A percentile compares a stretch with the other conserved stretches of the same genome.
Evolutionary conservation across 2,888 invertebrate genomes (phyloP).

Genomic region (Mystacides longicornis): DNA sequence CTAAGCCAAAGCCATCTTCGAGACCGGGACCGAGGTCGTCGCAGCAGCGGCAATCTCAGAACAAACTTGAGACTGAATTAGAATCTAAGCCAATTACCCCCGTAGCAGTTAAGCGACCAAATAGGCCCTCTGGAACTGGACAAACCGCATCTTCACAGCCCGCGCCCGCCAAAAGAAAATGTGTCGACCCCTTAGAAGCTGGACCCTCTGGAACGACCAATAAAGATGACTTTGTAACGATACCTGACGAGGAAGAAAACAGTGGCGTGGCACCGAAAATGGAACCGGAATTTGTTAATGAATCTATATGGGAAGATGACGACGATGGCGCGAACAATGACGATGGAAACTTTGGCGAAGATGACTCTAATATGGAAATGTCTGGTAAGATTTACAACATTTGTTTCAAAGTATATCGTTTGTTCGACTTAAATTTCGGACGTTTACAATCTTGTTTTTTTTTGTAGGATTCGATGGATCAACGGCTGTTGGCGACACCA

Average conservation of each 20-base stretch:
- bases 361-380: slow-evolving; percentile 60
- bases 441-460: not conserved
- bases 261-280: slow-evolving; percentile 58
- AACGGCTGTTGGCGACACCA: slow-evolving; percentile 46
- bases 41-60: slow-evolving; percentile 56
- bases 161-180: slow-evolving; percentile 50
- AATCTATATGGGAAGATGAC: slow-evolving; percentile 52
- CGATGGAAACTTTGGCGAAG: slow-evolving; percentile 57
- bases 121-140: slow-evolving; percentile 56
- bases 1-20: slow-evolving; percentile 48
- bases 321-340: slow-evolving; percentile 57
- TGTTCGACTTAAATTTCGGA: not conserved
- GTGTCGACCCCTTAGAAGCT: slow-evolving; percentile 53
- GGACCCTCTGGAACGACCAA: slow-evolving; percentile 48
- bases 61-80: slow-evolving; percentile 52
- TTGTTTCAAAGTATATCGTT: not conserved
- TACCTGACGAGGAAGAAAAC: slow-evolving; percentile 48
- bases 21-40: slow-evolving; percentile 58
- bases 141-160: slow-evolving; percentile 53
- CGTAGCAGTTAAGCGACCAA: slow-evolving; percentile 57
- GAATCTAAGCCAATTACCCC: slow-evolving; percentile 56
- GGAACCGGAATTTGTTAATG: slow-evolving; percentile 59
- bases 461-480: slow-evolving; percentile 43
- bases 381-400: slow-evolving; percentile 35
- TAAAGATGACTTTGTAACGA: slow-evolving; percentile 49